Conservation (phyloP, 1,140 invertebrate species). For the Drosophila sp. region DNA sequence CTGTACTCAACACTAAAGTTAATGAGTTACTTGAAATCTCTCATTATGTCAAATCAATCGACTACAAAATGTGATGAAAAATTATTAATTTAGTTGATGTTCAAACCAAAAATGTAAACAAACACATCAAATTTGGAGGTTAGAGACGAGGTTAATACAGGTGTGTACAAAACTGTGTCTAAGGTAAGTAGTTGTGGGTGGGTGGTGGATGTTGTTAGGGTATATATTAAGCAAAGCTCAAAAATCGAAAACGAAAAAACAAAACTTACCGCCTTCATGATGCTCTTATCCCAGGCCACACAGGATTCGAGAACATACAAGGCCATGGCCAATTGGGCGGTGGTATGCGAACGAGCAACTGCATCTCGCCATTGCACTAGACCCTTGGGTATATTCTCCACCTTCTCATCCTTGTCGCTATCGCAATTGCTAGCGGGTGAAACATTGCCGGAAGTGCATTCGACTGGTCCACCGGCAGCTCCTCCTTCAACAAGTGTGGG, state of each 20-base stretch:
- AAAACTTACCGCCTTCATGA: conserved; percentile 97
- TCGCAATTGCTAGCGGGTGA: conserved; percentile 77
- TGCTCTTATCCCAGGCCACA: conserved; percentile 99
- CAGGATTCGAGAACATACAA: conserved; percentile 94
- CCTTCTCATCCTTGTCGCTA: conserved; percentile 81
- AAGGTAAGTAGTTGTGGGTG: conserved; percentile 1
- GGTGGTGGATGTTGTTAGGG: conserved; percentile 18
- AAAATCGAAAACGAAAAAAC: conserved; percentile 14
- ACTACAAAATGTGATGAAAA: background rate
- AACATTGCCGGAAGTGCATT: conserved; percentile 68
- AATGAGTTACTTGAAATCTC: background rate
- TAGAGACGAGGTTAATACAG: background rate
- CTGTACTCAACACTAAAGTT: too few species aligned
- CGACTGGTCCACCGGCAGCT: conserved; percentile 25
- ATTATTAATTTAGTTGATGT: background rate
- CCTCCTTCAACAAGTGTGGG: conserved; percentile 15
- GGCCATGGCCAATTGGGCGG: conserved; percentile 95
- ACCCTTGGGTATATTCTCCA: conserved; percentile 86
- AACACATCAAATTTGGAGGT: background rate
- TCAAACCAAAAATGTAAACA: background rate
- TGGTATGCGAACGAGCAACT: conserved; percentile 90
- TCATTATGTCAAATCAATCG: background rate
- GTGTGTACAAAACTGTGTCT: conserved; percentile 23
- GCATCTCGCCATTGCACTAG: conserved; percentile 95
- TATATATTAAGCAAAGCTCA: conserved; percentile 15